Conservation (phyloP, 2,113 vertebrate species). For the Clarias gariepinus region DNA sequence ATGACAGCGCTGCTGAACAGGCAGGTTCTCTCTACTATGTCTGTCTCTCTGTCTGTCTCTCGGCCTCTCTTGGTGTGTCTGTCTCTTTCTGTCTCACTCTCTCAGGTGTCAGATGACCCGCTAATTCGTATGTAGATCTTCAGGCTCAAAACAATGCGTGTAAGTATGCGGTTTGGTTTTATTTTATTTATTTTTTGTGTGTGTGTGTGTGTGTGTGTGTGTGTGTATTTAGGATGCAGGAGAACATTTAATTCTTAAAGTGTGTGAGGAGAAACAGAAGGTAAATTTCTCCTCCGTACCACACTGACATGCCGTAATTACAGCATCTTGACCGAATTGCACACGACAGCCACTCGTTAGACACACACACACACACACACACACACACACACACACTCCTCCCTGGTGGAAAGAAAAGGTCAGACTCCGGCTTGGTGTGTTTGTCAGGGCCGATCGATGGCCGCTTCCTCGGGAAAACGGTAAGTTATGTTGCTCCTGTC, state of each 20-base stretch:
- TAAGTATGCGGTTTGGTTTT: neutral
- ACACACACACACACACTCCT: constrained; percentile 13
- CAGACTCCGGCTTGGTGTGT: constrained; percentile 66
- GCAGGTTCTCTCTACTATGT: constrained; percentile 15
- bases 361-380: constrained; percentile 44
- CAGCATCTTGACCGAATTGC: constrained; percentile 22
- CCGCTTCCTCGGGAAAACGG: constrained; percentile 71
- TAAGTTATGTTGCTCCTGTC: constrained; percentile 76
- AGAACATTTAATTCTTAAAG: neutral
- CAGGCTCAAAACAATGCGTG: neutral
- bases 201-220: constrained; percentile 17
- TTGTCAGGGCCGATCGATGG: constrained; percentile 79
- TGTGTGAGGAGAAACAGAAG: constrained; percentile 14
- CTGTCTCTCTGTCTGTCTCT: constrained; percentile 22
- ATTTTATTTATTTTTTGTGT: neutral
- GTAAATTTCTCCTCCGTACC: constrained; percentile 9
- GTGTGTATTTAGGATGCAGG: neutral
- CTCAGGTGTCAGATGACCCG: neutral
- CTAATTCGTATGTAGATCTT: neutral
- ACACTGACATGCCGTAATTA: constrained; percentile 39
- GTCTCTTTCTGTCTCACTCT: neutral
- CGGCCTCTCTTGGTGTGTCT: neutral
- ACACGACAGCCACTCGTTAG: constrained; percentile 34
- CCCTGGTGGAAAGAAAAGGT: constrained; percentile 67
- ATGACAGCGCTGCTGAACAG: constrained; percentile 51